Evolutionary conservation across 2,888 invertebrate species (phyloP), one percentile per base, ranked within the genome.

Genomic region (Zonitis immaculata): DNA sequence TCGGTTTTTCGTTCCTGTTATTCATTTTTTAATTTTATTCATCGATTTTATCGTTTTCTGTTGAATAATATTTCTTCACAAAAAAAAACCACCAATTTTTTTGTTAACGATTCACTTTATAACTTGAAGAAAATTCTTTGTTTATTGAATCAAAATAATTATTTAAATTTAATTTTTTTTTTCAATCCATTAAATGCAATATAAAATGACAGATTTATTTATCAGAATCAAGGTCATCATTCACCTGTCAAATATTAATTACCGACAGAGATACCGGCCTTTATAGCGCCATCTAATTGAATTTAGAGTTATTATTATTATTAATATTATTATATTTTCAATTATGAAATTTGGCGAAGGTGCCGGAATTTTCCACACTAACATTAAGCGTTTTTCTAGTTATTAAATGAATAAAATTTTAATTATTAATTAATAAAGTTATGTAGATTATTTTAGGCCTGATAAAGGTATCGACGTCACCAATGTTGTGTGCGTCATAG

Each of bases 1-100:
- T 73, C 27, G 44, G 27, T 28, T 22, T 50, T 26, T 44, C 50
- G 20, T 56, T 47, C 18, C 62, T 60, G 44, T 53, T 62, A 56
- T 51, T 65, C 65, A 65, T 65, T 47, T 55, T 27, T 46, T 39
- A 6, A 39, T 39, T 39, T 39, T 18, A 39, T 39, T 18, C 39
- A 39, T 39, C 39, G 16, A 39, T 39, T 39, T 39, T 18, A 7
- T 39, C 14, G 8, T 11, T 39, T 39, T 7, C 1, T 39, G 3
- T 39, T 18, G 1, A 39, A 39, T 32, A 32, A 39, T 39, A 39
- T 18, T 39, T 35, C n/a, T 18, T 3, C 18, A 11, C 9, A 39
- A 32, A 32, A 16, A 32, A 18, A 18, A 39, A 18, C 11, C 39
- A 39, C 39, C 7, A n/a, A n/a, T 16, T 35, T 18, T 39, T 11